Evolutionary conservation across 2,888 invertebrate genomes (phyloP), one percentile per base, ranked within the genome.

Genomic region (Drosophila rellima): DNA sequence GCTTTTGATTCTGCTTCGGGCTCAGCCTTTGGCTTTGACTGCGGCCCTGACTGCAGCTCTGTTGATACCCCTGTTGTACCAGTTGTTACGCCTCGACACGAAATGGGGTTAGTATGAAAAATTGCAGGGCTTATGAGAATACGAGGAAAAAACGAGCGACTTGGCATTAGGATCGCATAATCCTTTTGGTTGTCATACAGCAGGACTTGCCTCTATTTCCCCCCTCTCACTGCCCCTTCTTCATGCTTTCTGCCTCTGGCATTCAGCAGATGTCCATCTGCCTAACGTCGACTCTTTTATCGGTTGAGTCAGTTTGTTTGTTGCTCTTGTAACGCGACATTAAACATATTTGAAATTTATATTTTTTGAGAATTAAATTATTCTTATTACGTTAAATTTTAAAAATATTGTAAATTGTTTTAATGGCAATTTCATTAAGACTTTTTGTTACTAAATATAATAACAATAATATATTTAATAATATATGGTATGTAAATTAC

Each of bases 41-140:
- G 20, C 57, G 57, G 35, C 60, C 48, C 20, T 50, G 3, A 10
- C 18, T 8, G 10, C 15, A 35, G 0, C 11, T 42, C n/a, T 42
- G n/a, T 35, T 44, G 29, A 13, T 42, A n/a, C 10, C 47, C 10
- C 37, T 15, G 56, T 56, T 44, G 51, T 31, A 29, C 52, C 61
- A 45, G 18, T 35, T 20, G 63, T 51, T 67, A 50, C 51, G 69
- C 60, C 63, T 40, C 18, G 15, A 26, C 31, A n/a, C 39, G 17
- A 65, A 65, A 61, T 39, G 73, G 78, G 47, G 42, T 79, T 59
- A 62, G 44, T 44, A 71, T 85, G 70, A 82, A 82, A 88, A 76
- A 86, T 82, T 56, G 65, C 76, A 13, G 29, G 88, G 78, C 55
- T 68, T 74, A 74, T 39, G 35, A 15, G 51, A 10, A 31, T 40